Percentiles rank a stretch among this genome's conserved stretches.
These are phyloP conservation scores for Nylanderia fulva DNA, from an alignment of 1,140 invertebrate genomes.

Conservation along the genomic window DNA sequence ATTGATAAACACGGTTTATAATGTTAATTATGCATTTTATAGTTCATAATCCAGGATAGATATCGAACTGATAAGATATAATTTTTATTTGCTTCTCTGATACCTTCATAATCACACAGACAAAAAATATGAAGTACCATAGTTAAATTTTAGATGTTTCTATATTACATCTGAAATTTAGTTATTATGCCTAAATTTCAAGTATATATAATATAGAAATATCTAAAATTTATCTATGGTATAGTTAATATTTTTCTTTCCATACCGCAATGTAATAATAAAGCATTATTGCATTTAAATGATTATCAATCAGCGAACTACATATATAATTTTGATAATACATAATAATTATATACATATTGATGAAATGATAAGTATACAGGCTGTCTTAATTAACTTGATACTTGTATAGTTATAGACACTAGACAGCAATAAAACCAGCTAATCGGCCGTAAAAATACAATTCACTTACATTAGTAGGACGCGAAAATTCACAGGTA, in stretches of 20 bases:
- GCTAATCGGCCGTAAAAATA: not conserved
- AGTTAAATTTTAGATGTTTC: too few relatives aligned
- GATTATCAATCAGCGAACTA: not conserved
- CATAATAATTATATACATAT: not conserved
- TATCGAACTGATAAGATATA: not conserved
- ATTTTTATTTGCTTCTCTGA: not conserved
- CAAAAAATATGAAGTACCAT: too few relatives aligned
- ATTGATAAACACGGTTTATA: slow-evolving; percentile 3
- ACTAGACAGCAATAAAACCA: not conserved
- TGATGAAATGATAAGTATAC: not conserved
- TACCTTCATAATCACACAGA: not conserved
- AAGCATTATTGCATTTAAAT: not conserved
- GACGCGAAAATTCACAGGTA: slow-evolving; percentile 3
- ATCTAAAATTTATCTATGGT: too few relatives aligned
- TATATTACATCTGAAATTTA: too few relatives aligned
- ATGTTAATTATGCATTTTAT: slow-evolving; percentile 9
- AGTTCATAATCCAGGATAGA: not conserved
- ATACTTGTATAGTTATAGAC: not conserved
- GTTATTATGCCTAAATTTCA: too few relatives aligned
- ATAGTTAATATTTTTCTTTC: too few relatives aligned
- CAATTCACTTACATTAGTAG: not conserved
- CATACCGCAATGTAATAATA: not conserved
- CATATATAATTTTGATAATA: not conserved
- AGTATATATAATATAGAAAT: too few relatives aligned
- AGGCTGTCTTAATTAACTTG: not conserved